Conservation (phyloP, 2,888 invertebrate genomes). For the Pandemis cinnamomeana region DNA sequence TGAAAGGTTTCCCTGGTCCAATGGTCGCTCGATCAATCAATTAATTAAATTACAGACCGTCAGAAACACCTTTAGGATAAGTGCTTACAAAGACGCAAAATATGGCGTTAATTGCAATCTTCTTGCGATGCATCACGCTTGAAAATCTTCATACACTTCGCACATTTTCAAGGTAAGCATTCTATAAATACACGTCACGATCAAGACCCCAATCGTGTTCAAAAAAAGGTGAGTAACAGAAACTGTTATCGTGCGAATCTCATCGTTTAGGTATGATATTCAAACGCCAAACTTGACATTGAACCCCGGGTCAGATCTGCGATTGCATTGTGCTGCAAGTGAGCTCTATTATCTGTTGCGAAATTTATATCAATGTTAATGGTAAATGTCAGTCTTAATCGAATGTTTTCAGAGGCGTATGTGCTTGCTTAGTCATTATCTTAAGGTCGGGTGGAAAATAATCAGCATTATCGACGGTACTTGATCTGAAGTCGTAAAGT, state of each 20-base stretch:
- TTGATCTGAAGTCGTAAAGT: constrained; percentile 6
- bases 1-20: no score
- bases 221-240: constrained; percentile 10
- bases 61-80: neutral
- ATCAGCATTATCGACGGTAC: constrained; percentile 7
- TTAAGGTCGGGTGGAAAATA: constrained; percentile 12
- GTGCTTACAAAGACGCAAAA: neutral
- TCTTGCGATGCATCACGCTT: neutral
- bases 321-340: constrained; percentile 43
- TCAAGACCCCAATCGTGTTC: constrained; percentile 8
- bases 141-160: neutral
- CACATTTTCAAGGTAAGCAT: constrained; percentile 3
- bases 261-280: constrained; percentile 36
- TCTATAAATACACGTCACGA: constrained; percentile 13
- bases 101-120: neutral
- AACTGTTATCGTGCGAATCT: constrained; percentile 22
- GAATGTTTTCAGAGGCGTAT: constrained; percentile 27
- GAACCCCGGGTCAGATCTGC: constrained; percentile 49
- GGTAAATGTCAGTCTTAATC: constrained; percentile 39
- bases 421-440: constrained; percentile 13
- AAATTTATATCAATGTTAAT: constrained; percentile 43
- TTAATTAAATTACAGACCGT: no score
- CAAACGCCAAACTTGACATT: constrained; percentile 56
- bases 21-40: neutral
- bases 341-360: constrained; percentile 44